Evolutionary conservation across 2,888 invertebrate genomes (phyloP).

Genomic region (Hypolimnas misippus): DNA sequence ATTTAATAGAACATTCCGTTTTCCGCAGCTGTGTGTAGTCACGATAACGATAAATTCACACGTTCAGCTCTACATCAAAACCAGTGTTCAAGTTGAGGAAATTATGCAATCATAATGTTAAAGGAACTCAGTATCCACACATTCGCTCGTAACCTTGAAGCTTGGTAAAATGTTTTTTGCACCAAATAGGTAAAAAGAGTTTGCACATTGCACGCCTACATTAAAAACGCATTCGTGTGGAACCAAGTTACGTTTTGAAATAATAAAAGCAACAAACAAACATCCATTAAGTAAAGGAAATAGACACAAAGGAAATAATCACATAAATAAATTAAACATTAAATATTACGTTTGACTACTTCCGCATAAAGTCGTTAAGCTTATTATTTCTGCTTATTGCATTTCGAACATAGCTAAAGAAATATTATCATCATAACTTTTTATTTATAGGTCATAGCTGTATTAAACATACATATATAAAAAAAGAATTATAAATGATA

Average conservation of each 20-base stretch:
- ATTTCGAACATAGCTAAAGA: background rate
- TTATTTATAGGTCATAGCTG: background rate
- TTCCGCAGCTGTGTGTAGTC: background rate
- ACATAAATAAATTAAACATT: constrained; percentile 9
- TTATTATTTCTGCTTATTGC: background rate
- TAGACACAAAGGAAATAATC: constrained; percentile 17
- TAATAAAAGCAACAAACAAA: background rate
- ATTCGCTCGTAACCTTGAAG: constrained; percentile 5
- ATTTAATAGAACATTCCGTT: background rate
- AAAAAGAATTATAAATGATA: too few species aligned
- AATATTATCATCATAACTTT: background rate
- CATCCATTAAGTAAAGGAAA: constrained; percentile 9
- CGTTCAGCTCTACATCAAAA: constrained; percentile 3
- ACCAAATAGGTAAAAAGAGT: background rate
- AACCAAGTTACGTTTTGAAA: background rate
- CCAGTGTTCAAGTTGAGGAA: constrained; percentile 3
- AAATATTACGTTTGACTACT: constrained; percentile 8
- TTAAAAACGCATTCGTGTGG: background rate
- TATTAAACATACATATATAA: too few species aligned
- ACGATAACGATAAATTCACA: background rate
- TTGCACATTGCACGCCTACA: constrained; percentile 3
- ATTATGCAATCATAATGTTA: constrained; percentile 9
- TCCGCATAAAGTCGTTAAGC: constrained; percentile 18
- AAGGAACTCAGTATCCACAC: background rate
- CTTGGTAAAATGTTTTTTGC: background rate